Base-by-base conservation (phyloP, 2,113 vertebrate species). In the Rhinolophus ferrumequinum region DNA sequence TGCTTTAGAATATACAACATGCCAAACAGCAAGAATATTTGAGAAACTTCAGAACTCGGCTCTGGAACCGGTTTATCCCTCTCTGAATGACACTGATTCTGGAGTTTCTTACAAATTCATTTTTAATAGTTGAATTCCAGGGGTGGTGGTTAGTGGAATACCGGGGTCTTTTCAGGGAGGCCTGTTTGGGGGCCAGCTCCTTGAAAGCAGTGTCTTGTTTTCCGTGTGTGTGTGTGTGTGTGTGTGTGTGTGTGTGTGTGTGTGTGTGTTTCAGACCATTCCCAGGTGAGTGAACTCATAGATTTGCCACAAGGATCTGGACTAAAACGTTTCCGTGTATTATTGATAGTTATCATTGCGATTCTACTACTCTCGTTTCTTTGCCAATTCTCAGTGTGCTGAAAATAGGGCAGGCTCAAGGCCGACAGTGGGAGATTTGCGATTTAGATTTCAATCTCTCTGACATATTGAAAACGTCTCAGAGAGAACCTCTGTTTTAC, bases 11-110 rank as follows among this genome's bases (percentile, higher is more conserved):
- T 50, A 30, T 28, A 24, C 56, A 7, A 22, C 13, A 7, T 4
- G 30, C 11, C 8, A 3, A 12, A 79, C n/a, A 14, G 24, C 1
- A 2, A 72, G n/a, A 33, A n/a, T 5, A 3, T 15, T 28, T 4
- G 56, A 41, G 70, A 50, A 50, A 2, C 62, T 64, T 70, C 70
- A 54, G 77, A 26, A 52, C 35, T 54, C 56, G 60, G 83, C 3
- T 19, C 66, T 50, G 38, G n/a, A 50, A 14, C 26, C 1, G 6
- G 15, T 19, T 13, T 12, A 26, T 12, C 54, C 22, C 8, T 64
- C n/a, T 80, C 85, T 80, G 30, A 9, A 38, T 16, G 58, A 70
- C 22, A 16, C 10, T 2, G 64, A 30, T 58, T 38, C 70, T 47
- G 33, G 30, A 60, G 16, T 79, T 82, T 77, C 66, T 70, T 47